Evolutionary conservation across 2,113 vertebrate species (phyloP), one percentile per base, ranked within the genome.

Genomic region (Alligator sinensis): DNA sequence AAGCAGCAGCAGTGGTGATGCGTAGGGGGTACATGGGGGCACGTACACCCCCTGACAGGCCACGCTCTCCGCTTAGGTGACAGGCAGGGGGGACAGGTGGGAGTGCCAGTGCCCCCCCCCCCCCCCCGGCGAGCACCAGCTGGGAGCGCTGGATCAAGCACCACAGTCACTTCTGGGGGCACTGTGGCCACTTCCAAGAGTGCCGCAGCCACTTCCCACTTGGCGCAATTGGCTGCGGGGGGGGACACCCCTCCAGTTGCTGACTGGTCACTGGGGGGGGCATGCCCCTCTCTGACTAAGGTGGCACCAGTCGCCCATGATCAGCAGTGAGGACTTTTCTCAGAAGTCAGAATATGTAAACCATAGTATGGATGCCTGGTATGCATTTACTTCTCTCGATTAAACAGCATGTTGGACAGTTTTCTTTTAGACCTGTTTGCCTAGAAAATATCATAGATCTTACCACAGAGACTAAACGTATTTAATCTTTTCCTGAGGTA

Each of bases 401-500:
- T 82, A 54, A 47, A 47, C 70, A 58, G n/a, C 59, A 25, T 59
- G 28, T 54, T 38, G 27, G 80, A 75, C 14, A 30, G 21, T 86
- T 11, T 21, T 54, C 81, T 68, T 16, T 61, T 5, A 17, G 68
- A 85, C 13, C 16, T 24, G 9, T 24, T 19, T 79, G 15, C 28
- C 19, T 55, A n/a, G 22, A 64, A 28, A 27, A 21, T 6, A n/a
- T 54, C 18, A 38, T 18, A 47, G 34, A 15, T 30, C 19, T 27
- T 38, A 22, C 74, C 72, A 68, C 30, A 4, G 13, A 74, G 18
- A 75, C 61, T 55, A 30, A 38, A 38, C 70, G 77, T 77, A n/a
- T 21, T 58, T 15, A 27, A 74, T 15, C 75, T 24, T 74, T 93
- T 96, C 93, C 63, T 80, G 77, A 86, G 70, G 81, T 62, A 81